Evolutionary conservation across 2,797 vertebrate species (phyloP).

Genomic region (Synaphobranchus kaupii): DNA sequence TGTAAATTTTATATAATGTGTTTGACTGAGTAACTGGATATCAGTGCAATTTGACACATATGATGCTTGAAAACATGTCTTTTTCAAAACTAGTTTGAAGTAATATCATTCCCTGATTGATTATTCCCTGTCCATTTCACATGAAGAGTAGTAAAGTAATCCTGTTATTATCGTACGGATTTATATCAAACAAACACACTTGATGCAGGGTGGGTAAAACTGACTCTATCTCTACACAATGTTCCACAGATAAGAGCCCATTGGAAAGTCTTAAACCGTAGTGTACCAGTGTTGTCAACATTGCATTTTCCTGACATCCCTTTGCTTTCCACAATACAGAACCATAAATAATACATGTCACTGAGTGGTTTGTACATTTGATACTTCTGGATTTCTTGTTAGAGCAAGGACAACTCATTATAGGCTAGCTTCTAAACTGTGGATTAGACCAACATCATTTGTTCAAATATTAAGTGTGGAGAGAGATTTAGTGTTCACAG

Average conservation of each 20-base stretch:
- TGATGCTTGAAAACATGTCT: not conserved
- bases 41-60: not conserved
- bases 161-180: too few relatives aligned
- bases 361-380: not conserved
- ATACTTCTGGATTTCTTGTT: not conserved
- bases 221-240: too few relatives aligned
- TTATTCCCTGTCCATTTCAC: not conserved
- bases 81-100: not conserved
- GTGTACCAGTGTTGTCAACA: not conserved
- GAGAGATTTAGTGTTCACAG: not conserved
- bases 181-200: too few relatives aligned
- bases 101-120: not conserved
- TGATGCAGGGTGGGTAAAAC: too few relatives aligned
- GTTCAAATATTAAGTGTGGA: not conserved
- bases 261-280: not conserved
- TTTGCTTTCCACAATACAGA: not conserved
- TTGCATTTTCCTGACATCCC: not conserved
- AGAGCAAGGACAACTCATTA: not conserved
- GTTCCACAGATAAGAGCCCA: not conserved
- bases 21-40: not conserved
- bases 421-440: not conserved
- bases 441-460: not conserved
- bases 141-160: not conserved
- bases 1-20: conserved; percentile 23
- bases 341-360: not conserved